These are phyloP conservation scores for Phylloscopus trochiloides DNA, from an alignment of 2,113 vertebrate species.

Conservation along the genomic window DNA sequence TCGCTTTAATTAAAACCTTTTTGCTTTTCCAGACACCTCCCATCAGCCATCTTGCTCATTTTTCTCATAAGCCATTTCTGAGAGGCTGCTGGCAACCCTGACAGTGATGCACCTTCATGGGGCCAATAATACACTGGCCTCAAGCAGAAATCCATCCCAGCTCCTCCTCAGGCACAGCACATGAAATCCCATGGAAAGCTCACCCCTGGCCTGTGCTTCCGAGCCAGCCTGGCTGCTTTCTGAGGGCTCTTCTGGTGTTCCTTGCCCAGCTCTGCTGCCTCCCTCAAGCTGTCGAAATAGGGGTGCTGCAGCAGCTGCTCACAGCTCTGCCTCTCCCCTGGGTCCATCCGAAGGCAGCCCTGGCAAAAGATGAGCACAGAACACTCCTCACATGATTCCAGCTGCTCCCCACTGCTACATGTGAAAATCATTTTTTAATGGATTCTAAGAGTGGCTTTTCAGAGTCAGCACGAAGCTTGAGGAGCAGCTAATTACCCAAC, in stretches of 20 bases:
- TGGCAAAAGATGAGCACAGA: constrained; percentile 1
- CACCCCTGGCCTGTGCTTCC: constrained; percentile 83
- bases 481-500: background rate
- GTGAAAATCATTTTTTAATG: accelerated
- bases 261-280: constrained; percentile 62
- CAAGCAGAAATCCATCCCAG: background rate
- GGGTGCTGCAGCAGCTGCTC: constrained; percentile 88
- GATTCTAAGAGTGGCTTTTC: background rate
- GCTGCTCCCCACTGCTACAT: accelerated
- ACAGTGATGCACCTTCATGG: background rate
- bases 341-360: constrained; percentile 91
- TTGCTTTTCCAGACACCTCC: background rate
- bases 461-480: background rate
- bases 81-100: background rate
- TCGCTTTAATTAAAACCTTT: background rate
- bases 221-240: constrained; percentile 71
- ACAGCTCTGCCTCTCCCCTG: constrained; percentile 82
- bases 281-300: constrained; percentile 85
- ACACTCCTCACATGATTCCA: accelerated
- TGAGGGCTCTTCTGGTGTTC: constrained; percentile 72
- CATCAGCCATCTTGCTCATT: background rate
- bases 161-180: background rate
- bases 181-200: background rate
- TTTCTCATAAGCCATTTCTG: background rate
- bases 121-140: background rate